A percentile compares a stretch with the other conserved stretches of the same genome.
Conservation (phyloP, 2,113 vertebrate species). For the Hippocampus guttulatus region DNA sequence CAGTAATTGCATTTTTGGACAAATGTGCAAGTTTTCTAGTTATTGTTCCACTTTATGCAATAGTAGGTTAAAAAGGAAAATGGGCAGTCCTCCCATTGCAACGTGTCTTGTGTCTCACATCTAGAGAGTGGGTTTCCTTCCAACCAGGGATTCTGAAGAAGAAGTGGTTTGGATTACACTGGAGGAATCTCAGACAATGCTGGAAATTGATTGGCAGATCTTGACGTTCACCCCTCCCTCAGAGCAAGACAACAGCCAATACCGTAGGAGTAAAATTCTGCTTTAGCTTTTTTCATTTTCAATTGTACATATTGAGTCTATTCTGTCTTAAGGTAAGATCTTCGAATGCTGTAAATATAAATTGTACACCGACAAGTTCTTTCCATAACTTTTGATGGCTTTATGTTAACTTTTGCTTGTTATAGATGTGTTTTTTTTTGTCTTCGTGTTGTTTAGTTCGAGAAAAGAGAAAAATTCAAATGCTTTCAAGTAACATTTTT, state of each 20-base stretch:
- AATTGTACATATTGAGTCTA: background rate
- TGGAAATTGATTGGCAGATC: constrained; percentile 81
- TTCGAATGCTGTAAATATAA: too few relatives aligned
- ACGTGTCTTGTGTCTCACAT: constrained; percentile 20
- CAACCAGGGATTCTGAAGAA: constrained; percentile 71
- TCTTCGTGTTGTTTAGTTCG: background rate
- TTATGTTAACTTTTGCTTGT: background rate
- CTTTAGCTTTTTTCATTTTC: background rate
- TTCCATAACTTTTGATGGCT: too few relatives aligned
- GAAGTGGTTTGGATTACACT: constrained; percentile 81
- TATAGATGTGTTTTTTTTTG: background rate
- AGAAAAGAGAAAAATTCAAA: background rate
- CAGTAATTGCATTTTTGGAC: too few relatives aligned
- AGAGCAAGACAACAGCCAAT: constrained; percentile 82
- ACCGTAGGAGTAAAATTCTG: constrained; percentile 71
- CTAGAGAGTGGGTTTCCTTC: constrained; percentile 87
- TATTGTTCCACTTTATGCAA: background rate
- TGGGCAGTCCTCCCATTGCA: background rate
- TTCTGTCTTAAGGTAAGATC: background rate
- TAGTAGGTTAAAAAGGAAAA: background rate
- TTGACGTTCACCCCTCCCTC: constrained; percentile 78
- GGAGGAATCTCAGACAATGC: constrained; percentile 74
- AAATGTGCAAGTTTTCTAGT: too few relatives aligned
- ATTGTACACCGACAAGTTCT: background rate
- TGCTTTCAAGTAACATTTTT: too few relatives aligned